Percentiles rank a stretch among this genome's conserved stretches.
Evolutionary conservation across 1,140 invertebrate species (phyloP).

Genomic region (Monochamus saltuarius): DNA sequence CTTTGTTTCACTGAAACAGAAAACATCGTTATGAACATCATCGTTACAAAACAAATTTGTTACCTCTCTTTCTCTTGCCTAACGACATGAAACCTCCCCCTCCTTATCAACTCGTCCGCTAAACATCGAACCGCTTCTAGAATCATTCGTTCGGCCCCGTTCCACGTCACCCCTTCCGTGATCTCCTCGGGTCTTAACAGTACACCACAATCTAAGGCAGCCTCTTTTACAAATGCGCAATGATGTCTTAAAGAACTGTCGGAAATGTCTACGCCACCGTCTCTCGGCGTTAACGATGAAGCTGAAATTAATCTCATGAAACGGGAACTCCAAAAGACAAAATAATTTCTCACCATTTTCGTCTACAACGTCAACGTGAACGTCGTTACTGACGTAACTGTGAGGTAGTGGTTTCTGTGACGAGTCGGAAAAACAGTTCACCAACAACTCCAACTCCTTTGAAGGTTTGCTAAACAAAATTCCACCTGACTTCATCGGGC

Average conservation of each 20-base stretch:
- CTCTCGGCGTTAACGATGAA: not conserved
- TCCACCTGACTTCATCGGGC: slow-evolving; percentile 26
- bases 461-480: slow-evolving; percentile 35
- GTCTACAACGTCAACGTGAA: no score
- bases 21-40: not conserved
- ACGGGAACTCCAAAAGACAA: not conserved
- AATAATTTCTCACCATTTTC: no score
- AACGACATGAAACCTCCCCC: slow-evolving; percentile 32
- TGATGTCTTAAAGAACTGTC: slow-evolving; percentile 28
- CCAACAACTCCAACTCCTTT: slow-evolving; percentile 29
- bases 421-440: slow-evolving; percentile 18
- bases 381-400: no score
- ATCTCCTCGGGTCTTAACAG: slow-evolving; percentile 43
- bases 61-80: slow-evolving; percentile 30
- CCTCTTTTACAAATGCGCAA: slow-evolving; percentile 39
- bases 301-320: slow-evolving; percentile 2
- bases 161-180: slow-evolving; percentile 32
- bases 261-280: slow-evolving; percentile 20
- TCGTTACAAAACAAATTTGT: slow-evolving; percentile 5
- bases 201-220: slow-evolving; percentile 40
- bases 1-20: slow-evolving; percentile 26
- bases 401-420: not conserved
- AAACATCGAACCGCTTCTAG: slow-evolving; percentile 43
- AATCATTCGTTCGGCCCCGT: slow-evolving; percentile 41
- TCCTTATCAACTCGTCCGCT: slow-evolving; percentile 42